Conservation (phyloP, 2,888 invertebrate species). For the Hydropsyche betteni region DNA sequence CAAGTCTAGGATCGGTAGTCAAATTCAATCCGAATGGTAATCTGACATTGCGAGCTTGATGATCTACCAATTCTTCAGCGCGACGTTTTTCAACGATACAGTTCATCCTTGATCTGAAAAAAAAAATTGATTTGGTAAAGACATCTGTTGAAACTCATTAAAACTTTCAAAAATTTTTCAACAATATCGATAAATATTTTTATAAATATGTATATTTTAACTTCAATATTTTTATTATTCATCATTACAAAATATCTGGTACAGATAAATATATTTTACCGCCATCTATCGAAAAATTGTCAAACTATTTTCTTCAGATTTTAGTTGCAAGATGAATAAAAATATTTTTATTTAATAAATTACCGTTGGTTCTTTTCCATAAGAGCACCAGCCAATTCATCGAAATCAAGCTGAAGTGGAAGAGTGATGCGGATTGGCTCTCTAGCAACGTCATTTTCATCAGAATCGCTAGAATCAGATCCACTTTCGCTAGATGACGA, state of each 20-base stretch:
- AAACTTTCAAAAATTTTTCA: background rate
- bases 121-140: background rate
- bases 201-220: too few relatives aligned
- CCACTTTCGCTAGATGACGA: constrained; percentile 60
- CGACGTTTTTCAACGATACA: constrained; percentile 88
- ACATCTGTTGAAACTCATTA: constrained; percentile 8
- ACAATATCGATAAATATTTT: too few relatives aligned
- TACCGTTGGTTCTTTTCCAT: constrained; percentile 76
- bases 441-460: constrained; percentile 67
- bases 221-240: too few relatives aligned
- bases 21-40: constrained; percentile 74
- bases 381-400: constrained; percentile 80
- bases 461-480: constrained; percentile 67
- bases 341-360: constrained; percentile 43
- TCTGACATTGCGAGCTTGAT: constrained; percentile 71
- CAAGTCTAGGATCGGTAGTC: constrained; percentile 76
- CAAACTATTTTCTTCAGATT: background rate
- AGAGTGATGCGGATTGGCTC: constrained; percentile 73
- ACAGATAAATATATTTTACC: background rate
- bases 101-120: constrained; percentile 80
- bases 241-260: constrained; percentile 20
- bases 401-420: constrained; percentile 83
- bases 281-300: background rate
- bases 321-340: background rate
- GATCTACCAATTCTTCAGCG: constrained; percentile 83